Evolutionary conservation across 2,113 vertebrate species (phyloP).

Genomic region (Bothrops jararaca): DNA sequence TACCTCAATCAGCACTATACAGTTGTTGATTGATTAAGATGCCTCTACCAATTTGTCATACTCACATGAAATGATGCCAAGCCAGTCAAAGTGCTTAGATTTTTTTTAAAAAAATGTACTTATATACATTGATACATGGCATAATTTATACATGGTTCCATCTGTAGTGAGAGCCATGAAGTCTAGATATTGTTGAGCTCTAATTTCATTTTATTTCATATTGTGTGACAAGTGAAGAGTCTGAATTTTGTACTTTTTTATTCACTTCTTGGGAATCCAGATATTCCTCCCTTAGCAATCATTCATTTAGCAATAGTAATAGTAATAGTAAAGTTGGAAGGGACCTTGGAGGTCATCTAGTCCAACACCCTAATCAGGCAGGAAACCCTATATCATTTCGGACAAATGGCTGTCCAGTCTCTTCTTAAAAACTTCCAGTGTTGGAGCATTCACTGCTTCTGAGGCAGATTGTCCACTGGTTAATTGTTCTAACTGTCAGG

Average conservation of each 20-base stretch:
- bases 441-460: no score
- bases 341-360: no score
- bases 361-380: no score
- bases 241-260: not conserved
- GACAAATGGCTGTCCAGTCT: no score
- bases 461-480: no score
- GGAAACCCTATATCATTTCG: no score
- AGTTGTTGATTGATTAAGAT: not conserved
- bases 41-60: not conserved
- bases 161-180: not conserved
- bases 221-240: not conserved
- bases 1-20: not conserved
- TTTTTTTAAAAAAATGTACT: not conserved
- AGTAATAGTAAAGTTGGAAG: no score
- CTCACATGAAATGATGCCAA: not conserved
- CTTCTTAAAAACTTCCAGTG: no score
- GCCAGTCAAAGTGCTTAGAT: not conserved
- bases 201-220: not conserved
- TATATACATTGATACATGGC: not conserved
- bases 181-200: not conserved
- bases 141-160: not conserved
- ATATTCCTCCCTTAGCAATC: not conserved
- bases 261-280: not conserved
- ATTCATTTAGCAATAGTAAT: not conserved
- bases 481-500: no score